phyloP scores from a whole-genome alignment of 1,140 invertebrate genomes.

The Manduca sexta region DNA sequence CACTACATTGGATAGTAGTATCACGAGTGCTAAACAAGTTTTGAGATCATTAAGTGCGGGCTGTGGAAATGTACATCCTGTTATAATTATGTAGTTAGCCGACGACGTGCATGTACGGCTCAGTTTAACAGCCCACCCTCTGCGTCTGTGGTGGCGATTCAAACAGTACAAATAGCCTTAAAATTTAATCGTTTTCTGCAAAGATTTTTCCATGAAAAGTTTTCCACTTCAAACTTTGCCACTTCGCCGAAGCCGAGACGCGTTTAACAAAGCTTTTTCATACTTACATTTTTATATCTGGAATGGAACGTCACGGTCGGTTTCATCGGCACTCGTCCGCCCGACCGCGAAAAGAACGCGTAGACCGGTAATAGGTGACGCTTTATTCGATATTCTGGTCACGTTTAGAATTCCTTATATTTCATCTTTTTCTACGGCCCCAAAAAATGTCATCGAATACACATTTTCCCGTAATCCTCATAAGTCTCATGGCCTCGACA shows the following conservation, averaged over 20 bases:
- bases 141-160: constrained; percentile 32
- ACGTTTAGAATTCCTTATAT: constrained; percentile 72
- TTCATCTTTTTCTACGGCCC: constrained; percentile 70
- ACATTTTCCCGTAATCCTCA: constrained; percentile 71
- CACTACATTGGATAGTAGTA: constrained; percentile 25
- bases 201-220: constrained; percentile 70
- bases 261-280: constrained; percentile 72
- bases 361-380: constrained; percentile 67
- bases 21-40: constrained; percentile 22
- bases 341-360: constrained; percentile 66
- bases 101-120: too few relatives aligned
- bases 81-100: too few relatives aligned
- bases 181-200: constrained; percentile 68
- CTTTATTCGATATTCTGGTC: constrained; percentile 58
- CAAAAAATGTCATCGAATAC: constrained; percentile 73
- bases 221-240: constrained; percentile 71
- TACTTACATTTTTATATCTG: constrained; percentile 72
- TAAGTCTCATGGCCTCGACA: constrained; percentile 64
- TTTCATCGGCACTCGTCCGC: constrained; percentile 56
- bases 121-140: constrained; percentile 20
- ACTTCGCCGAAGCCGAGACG: constrained; percentile 65
- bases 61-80: too few relatives aligned
- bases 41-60: not conserved
- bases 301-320: constrained; percentile 67
- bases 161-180: constrained; percentile 62